Percentiles rank a stretch among this genome's conserved stretches.
phyloP scores from a whole-genome alignment of 2,113 vertebrate genomes.

The Silurus glanis region DNA sequence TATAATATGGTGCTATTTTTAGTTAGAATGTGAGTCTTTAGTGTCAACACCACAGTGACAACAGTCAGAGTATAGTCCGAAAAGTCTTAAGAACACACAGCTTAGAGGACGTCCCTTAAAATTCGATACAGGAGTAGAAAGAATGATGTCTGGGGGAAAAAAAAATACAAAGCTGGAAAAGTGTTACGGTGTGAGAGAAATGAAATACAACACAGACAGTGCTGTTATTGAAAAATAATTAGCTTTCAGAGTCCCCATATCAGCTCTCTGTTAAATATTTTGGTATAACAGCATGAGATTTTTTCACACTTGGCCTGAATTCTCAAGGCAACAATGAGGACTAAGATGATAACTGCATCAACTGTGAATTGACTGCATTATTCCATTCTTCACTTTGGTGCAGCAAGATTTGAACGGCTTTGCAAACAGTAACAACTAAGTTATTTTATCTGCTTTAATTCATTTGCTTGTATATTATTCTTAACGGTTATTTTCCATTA shows the following conservation, averaged over 20 bases:
- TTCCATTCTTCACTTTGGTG: not conserved
- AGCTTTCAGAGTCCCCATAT: not conserved
- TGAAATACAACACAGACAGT: not conserved
- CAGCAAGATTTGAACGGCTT: not conserved
- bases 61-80: not conserved
- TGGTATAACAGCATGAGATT: not conserved
- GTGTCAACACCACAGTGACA: not conserved
- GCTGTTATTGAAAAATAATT: not conserved
- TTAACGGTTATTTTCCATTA: not conserved
- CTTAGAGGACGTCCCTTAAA: too few species aligned
- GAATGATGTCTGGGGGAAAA: not conserved
- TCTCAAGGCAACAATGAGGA: not conserved
- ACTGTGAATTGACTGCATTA: not conserved
- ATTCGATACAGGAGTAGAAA: too few species aligned
- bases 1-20: not conserved
- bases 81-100: not conserved
- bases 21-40: not conserved
- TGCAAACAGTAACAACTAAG: not conserved
- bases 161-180: not conserved
- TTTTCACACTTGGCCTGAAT: not conserved
- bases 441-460: not conserved
- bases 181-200: not conserved
- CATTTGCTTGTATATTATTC: not conserved
- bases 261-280: not conserved
- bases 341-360: not conserved